Base-by-base conservation (phyloP, 2,113 vertebrate genomes). In the Eudorcas thomsonii region DNA sequence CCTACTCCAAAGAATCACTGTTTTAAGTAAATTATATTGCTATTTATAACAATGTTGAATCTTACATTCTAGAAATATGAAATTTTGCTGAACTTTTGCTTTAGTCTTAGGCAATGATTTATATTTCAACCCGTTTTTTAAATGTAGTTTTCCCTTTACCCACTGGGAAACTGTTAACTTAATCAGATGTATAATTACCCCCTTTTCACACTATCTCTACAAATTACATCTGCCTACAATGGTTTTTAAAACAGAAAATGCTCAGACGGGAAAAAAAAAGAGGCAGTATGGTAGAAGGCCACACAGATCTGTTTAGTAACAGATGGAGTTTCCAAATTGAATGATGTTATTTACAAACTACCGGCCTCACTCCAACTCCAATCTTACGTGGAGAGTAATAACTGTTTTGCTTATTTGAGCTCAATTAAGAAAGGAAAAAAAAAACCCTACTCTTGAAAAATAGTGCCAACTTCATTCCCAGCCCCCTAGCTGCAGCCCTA, bases 111-210 rank as follows among this genome's bases (percentile, higher is more conserved):
- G 48, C 17, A 30, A 74, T 77, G 8, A 59, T 59, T 92, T 92
- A 62, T 60, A 95, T 81, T 90, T 96, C 54, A 94, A 86, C 50
- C 23, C 74, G 82, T 62, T 30, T 85, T 96, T 89, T 85, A 91
- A 80, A 74, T 62, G 25, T 26, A 86, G 23, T n/a, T 95, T 90
- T 94, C 74, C 43, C 33, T 67, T 87, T 64, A 84, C 17, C 54
- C 86, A 64, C 45, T 90, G 50, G 43, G 13, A 88, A 74, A n/a
- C 16, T 94, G 50, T 77, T 93, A 82, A 89, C 26, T 91, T 80
- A 96, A 91, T 12, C 14, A 83, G 39, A 84, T 50, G 21, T 25
- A 39, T 36, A 90, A 94, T 78, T 43, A 93, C 12, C 26, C 30
- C 36, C 50, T 78, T 85, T 67, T 78, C 26, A 90, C 21, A 80